A percentile compares a stretch with the other conserved stretches of the same genome.
Conservation (phyloP, 2,113 vertebrate genomes). For the Rynchops niger region DNA sequence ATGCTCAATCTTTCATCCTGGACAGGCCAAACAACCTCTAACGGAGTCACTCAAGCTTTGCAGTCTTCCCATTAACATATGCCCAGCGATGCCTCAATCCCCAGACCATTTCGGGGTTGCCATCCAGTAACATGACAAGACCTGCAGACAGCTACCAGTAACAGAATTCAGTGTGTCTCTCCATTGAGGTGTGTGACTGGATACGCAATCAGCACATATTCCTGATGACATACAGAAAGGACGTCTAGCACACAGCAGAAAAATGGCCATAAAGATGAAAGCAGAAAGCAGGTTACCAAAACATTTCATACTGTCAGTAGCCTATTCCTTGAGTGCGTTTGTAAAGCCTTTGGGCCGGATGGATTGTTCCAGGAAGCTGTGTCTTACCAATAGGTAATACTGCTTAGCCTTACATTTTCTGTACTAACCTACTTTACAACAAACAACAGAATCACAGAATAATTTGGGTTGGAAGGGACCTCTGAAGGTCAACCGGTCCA, state of each 20-base stretch:
- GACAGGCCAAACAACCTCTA: neutral
- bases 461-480: neutral
- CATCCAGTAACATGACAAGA: neutral
- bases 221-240: neutral
- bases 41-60: neutral
- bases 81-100: neutral
- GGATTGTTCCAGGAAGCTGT: neutral
- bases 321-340: neutral
- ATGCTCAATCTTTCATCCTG: neutral
- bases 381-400: neutral
- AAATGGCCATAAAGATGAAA: neutral
- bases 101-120: neutral
- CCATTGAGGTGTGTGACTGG: accelerated
- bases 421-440: neutral
- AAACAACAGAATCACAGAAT: neutral
- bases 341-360: neutral
- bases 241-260: neutral
- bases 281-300: neutral
- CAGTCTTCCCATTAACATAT: neutral
- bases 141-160: neutral
- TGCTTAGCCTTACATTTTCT: neutral
- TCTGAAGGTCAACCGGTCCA: neutral
- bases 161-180: neutral
- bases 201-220: neutral
- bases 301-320: neutral